Conservation (phyloP, 2,113 vertebrate species). For the Sciurus niger region DNA sequence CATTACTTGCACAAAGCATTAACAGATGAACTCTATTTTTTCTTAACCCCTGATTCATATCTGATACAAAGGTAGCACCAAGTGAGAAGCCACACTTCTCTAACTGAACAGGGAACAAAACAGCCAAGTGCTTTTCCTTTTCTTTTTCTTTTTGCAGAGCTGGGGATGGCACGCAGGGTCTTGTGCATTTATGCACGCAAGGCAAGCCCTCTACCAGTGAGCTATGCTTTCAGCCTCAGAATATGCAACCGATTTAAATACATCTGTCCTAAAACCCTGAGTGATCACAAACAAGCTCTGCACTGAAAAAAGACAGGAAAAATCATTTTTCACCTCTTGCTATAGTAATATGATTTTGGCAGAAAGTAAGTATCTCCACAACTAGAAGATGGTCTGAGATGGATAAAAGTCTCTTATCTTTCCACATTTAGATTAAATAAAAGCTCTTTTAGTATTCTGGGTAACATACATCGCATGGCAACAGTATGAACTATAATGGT, state of each 20-base stretch:
- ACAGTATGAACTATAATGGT: neutral
- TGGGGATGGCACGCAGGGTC: accelerated
- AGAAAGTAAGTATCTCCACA: neutral
- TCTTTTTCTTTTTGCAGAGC: neutral
- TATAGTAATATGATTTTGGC: neutral
- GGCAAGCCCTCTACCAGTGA: no score
- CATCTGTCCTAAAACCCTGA: neutral
- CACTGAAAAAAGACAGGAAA: neutral
- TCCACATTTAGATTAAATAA: neutral
- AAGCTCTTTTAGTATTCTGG: neutral
- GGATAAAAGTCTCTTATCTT: neutral
- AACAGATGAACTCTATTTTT: neutral
- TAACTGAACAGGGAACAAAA: neutral
- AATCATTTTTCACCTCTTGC: neutral
- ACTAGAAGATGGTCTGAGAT: neutral
- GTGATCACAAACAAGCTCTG: neutral
- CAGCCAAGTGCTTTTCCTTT: neutral
- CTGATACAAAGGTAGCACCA: neutral
- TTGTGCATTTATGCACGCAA: accelerated
- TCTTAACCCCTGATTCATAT: neutral
- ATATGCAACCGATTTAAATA: neutral
- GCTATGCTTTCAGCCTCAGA: no score
- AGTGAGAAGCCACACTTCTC: neutral
- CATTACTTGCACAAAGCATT: neutral
- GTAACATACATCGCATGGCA: neutral